Evolutionary conservation across 1,140 invertebrate species (phyloP), one percentile per base, ranked within the genome.

Genomic region (Atta texana): DNA sequence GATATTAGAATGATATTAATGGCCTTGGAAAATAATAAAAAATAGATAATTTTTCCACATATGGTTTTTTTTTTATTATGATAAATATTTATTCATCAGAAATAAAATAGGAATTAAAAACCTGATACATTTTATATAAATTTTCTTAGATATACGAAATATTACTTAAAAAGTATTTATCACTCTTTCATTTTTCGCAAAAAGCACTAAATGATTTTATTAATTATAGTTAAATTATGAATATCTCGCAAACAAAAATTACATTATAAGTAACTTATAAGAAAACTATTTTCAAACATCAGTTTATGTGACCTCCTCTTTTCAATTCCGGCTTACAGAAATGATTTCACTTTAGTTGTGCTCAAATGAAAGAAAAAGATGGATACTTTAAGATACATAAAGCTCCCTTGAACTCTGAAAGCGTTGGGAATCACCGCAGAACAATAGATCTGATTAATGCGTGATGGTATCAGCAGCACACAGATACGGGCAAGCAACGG

Each of bases 401-500:
- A 8, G 44, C 28, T 77, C 18, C 24, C 44, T 53, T 28, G 24
- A 18, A 51, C 14, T 12, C 18, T 21, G 31, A 51, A 66, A 53
- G n/a, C 28, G 18, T 57, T 16, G 49, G n/a, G 12, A 51, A 21
- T 12, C 34, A 2, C 21, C 21, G 24, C n/a, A 31, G 80, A 74
- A 84, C 69, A 84, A 84, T 84, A 34, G 80, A 84, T 84, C 66
- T 84, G 69, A 84, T 84, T 84, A 84, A 75, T 74, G 55, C 55
- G 39, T 31, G 57, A 84, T 44, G 8, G 80, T 44, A 82, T 81
- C 68, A 74, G 53, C 61, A 24, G n/a, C 55, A 49, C 34, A 61
- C 53, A 28, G 64, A 4, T 53, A 66, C 57, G 10, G 10, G 53
- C 66, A 44, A 59, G 31, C 51, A 21, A 24, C 24, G 39, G 68